Base-by-base conservation (phyloP, 2,797 vertebrate genomes). In the Siniperca scherzeri region DNA sequence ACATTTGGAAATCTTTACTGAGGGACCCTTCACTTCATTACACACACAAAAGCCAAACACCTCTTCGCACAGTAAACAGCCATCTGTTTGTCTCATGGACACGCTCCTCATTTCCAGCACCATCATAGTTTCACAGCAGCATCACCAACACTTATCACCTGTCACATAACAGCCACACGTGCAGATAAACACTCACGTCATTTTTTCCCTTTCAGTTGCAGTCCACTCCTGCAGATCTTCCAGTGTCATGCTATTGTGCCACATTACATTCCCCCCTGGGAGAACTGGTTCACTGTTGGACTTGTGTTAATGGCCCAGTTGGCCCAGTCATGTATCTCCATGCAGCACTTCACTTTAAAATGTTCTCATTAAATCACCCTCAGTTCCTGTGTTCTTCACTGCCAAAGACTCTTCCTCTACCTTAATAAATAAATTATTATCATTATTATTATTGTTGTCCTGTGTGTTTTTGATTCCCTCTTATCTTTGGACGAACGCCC, bases 361-460 rank as follows among this genome's bases (percentile, higher is more conserved):
- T 82, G 84, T 91, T 92, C 65, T 88, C 65, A 81, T 87, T 61
- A 87, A 84, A 84, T 88, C 68, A 22, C 72, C 69, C 61, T 76
- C 72, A 46, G 77, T 87, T 84, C 84, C 70, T 90, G 78, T 89
- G 74, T 91, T 94, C 84, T 93, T 90, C 81, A 92, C 91, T 94
- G 94, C 96, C 96, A 96, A 96, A 96, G 95, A 96, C 87, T 91
- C 70, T 87, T 93, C 67, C 84, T 94, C 90, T 93, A 91, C 91
- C 81, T 91, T 86, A 88, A 91, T 88, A 88, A 95, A 95, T 96
- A 96, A 96, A 95, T 96, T 96, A 96, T 95, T 95, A 91, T 94
- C 83, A 86, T 91, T 87, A 91, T 81, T 69, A 77, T 53, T 9
- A 52, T 19, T 11, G 2, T 5, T 71, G 62, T 71, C n/a, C 40